phyloP scores from a whole-genome alignment of 2,888 invertebrate genomes.

The Deroplatys truncata region DNA sequence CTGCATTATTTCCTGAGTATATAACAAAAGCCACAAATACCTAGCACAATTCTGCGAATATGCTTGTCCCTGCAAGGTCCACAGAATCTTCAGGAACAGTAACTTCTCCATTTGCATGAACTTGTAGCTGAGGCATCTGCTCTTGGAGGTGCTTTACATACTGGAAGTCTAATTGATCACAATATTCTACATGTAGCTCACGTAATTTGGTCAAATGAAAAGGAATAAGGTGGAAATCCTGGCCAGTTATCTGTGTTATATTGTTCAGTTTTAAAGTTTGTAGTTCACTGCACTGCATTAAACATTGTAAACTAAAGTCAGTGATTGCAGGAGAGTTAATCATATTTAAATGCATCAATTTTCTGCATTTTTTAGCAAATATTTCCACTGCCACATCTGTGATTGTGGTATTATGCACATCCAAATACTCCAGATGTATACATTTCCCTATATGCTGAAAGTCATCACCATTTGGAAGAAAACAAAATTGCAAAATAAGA shows the following conservation, averaged over 20 bases:
- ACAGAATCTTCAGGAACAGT: not conserved
- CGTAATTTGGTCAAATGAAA: not conserved
- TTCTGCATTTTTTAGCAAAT: not conserved
- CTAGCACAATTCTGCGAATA: not conserved
- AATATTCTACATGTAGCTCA: not conserved
- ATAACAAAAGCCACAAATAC: too few species aligned
- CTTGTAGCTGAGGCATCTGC: not conserved
- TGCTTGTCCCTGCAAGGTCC: not conserved
- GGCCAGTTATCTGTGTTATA: not conserved
- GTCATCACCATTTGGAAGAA: not conserved
- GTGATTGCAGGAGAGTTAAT: not conserved
- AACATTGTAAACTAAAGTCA: not conserved
- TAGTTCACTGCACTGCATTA: not conserved
- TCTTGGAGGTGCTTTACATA: not conserved
- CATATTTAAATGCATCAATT: not conserved
- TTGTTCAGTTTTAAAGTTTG: not conserved
- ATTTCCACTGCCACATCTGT: not conserved
- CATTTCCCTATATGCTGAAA: not conserved
- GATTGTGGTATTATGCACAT: not conserved
- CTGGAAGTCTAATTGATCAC: not conserved
- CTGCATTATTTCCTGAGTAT: too few species aligned
- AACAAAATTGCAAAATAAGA: not conserved
- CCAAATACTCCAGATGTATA: not conserved
- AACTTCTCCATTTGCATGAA: not conserved
- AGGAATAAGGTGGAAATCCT: not conserved